Percentiles rank a stretch among this genome's conserved stretches.
Conservation (phyloP, 2,113 vertebrate genomes). For the Syngnathus floridae region DNA sequence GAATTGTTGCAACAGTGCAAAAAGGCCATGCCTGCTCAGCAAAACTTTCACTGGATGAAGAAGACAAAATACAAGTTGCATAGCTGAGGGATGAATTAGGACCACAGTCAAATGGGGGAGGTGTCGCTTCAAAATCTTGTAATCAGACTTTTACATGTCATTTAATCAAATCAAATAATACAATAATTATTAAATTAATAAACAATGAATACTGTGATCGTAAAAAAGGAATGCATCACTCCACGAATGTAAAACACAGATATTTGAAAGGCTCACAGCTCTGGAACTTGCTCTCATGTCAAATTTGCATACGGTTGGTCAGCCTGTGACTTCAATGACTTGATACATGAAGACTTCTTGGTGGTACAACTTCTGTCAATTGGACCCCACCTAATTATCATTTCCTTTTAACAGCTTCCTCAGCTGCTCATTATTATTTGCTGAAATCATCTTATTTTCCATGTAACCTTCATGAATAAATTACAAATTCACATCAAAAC, state of each 20-base stretch:
- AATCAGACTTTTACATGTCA: no score
- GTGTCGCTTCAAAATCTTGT: no score
- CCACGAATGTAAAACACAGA: no score
- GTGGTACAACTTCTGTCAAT: background rate
- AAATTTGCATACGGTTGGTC: background rate
- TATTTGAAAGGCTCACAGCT: no score
- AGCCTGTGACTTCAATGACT: background rate
- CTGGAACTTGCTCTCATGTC: no score
- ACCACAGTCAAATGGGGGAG: no score
- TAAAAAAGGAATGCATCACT: no score
- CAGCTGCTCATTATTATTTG: background rate
- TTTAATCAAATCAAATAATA: no score
- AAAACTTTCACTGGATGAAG: conserved; percentile 35
- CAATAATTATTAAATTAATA: no score
- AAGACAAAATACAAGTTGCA: conserved; percentile 12
- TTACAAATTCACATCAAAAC: conserved; percentile 4
- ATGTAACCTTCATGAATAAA: conserved; percentile 7
- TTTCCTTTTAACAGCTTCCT: conserved; percentile 4
- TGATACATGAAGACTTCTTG: background rate
- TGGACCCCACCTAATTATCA: background rate
- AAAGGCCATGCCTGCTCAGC: conserved; percentile 23
- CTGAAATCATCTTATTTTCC: conserved; percentile 3
- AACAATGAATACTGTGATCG: no score
- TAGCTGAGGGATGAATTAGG: no score
- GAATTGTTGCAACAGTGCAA: conserved; percentile 19